A percentile compares a stretch with the other conserved stretches of the same genome.
These are phyloP conservation scores for Gnathonemus longibarbis DNA, from an alignment of 2,113 vertebrate genomes.

Conservation along the genomic window DNA sequence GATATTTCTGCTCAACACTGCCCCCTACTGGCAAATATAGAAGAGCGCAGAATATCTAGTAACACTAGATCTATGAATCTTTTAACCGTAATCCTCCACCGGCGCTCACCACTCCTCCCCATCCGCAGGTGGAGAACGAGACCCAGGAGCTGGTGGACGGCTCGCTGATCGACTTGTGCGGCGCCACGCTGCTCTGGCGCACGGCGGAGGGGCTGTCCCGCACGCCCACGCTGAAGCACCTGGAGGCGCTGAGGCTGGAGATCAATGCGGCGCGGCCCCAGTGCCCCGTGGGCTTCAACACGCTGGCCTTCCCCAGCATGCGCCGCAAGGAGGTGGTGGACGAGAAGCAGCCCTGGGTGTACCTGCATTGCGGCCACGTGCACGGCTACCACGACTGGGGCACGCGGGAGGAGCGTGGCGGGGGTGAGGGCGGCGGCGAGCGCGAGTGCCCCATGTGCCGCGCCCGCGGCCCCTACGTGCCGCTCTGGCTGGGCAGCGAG, in stretches of 20 bases:
- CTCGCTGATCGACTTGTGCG: conserved; percentile 87
- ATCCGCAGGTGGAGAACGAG: conserved; percentile 76
- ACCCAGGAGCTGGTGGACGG: conserved; percentile 85
- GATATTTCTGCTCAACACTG: background rate
- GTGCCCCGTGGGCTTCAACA: conserved; percentile 90
- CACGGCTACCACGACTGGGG: conserved; percentile 89
- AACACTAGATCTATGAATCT: background rate
- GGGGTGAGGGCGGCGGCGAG: conserved; percentile 58
- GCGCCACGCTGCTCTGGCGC: conserved; percentile 87
- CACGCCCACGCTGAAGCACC: conserved; percentile 81
- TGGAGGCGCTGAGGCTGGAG: conserved; percentile 84
- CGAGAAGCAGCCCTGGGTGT: conserved; percentile 87
- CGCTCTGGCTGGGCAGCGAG: conserved; percentile 86
- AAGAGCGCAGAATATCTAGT: background rate
- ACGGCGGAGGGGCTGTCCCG: conserved; percentile 78
- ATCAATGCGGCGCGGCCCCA: conserved; percentile 89
- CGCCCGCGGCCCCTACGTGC: conserved; percentile 77
- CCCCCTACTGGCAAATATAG: background rate
- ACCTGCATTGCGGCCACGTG: conserved; percentile 88
- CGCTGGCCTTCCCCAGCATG: conserved; percentile 83
- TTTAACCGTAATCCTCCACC: background rate
- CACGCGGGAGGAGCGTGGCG: conserved; percentile 62
- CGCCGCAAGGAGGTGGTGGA: conserved; percentile 77
- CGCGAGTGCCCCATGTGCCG: conserved; percentile 93
- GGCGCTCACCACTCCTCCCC: background rate